Percentiles rank a stretch among this genome's conserved stretches.
These are phyloP conservation scores for Brachypodius melanocephalos DNA, from an alignment of 2,113 vertebrate genomes.

Conservation along the genomic window DNA sequence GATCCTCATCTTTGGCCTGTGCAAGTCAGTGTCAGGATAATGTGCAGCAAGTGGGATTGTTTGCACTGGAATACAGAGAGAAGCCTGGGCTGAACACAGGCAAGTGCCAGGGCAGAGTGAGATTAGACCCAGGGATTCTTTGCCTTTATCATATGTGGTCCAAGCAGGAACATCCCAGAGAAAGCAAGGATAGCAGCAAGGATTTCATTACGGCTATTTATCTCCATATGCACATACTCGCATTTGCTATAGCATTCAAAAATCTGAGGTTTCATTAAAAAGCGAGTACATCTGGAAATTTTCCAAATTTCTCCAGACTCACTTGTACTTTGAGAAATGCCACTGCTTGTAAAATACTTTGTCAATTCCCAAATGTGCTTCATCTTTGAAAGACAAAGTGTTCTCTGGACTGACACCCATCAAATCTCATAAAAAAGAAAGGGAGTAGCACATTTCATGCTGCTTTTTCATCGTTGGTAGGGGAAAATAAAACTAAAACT, in stretches of 20 bases:
- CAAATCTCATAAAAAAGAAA: neutral
- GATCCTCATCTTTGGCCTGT: neutral
- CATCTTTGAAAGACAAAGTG: neutral
- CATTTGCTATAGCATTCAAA: neutral
- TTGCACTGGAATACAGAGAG: neutral
- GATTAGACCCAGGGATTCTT: neutral
- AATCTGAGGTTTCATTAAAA: neutral
- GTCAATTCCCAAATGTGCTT: neutral
- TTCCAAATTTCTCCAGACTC: neutral
- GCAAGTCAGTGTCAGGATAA: neutral
- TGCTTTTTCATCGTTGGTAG: neutral
- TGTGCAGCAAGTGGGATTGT: neutral
- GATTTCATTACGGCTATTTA: neutral
- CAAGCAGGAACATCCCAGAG: neutral
- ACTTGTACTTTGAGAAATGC: neutral
- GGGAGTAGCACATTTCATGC: neutral
- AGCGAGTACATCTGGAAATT: neutral
- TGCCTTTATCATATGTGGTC: neutral
- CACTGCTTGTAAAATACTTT: neutral
- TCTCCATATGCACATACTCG: neutral
- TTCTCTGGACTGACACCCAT: neutral
- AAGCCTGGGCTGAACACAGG: neutral
- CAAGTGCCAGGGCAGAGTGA: neutral
- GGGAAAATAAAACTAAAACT: neutral
- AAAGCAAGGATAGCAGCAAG: neutral